phyloP scores from a whole-genome alignment of 2,888 invertebrate genomes.

The Panopea generosa region DNA sequence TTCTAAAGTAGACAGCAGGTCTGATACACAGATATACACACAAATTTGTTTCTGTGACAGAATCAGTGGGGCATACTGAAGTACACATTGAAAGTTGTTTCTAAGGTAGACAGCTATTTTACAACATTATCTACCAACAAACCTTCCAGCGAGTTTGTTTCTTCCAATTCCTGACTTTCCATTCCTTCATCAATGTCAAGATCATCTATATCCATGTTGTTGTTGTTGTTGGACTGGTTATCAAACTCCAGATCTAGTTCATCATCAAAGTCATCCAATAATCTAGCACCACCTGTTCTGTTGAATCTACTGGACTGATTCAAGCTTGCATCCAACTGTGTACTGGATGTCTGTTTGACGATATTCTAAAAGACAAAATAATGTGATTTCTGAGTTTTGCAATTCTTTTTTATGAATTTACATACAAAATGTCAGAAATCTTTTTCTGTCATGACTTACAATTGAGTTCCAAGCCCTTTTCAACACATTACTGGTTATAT shows the following conservation, averaged over 20 bases:
- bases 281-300: slow-evolving; percentile 33
- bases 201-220: slow-evolving; percentile 60
- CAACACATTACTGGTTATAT: no score
- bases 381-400: no score
- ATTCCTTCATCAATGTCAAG: slow-evolving; percentile 59
- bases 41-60: no score
- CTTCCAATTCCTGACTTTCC: slow-evolving; percentile 70
- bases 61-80: no score
- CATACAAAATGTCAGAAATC: no score
- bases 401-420: slow-evolving; percentile 5
- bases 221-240: slow-evolving; percentile 45
- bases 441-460: no score
- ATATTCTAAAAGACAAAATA: slow-evolving; percentile 8
- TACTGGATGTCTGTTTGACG: slow-evolving; percentile 2
- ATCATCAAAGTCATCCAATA: slow-evolving; percentile 61
- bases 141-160: slow-evolving; percentile 32
- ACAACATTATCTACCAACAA: neutral
- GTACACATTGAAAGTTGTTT: no score
- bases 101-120: no score
- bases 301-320: slow-evolving; percentile 40
- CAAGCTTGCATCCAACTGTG: slow-evolving; percentile 4
- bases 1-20: no score
- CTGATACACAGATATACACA: no score
- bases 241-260: slow-evolving; percentile 72
- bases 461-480: no score